Percentiles rank a stretch among this genome's conserved stretches.
Conservation (phyloP, 2,888 invertebrate genomes). For the Hofmannophila pseudospretella region DNA sequence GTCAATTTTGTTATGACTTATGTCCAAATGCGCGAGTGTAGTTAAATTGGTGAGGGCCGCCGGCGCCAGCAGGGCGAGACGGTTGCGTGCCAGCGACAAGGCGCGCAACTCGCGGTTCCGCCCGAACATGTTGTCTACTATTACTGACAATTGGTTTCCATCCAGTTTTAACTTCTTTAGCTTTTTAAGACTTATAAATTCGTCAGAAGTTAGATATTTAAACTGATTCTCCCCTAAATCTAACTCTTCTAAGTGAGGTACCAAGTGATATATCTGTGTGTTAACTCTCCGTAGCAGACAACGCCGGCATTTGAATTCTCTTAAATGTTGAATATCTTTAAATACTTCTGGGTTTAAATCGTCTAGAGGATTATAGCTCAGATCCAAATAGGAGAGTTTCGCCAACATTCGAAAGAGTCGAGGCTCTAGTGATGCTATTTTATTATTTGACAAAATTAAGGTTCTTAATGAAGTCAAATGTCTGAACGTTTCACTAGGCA, state of each 20-base stretch:
- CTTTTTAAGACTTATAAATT: slow-evolving; percentile 83
- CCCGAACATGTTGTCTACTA: slow-evolving; percentile 84
- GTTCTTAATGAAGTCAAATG: slow-evolving; percentile 83
- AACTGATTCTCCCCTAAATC: slow-evolving; percentile 88
- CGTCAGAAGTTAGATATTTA: slow-evolving; percentile 84
- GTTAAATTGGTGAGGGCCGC: slow-evolving; percentile 85
- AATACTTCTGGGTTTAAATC: slow-evolving; percentile 88
- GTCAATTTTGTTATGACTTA: slow-evolving; percentile 86
- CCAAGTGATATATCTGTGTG: slow-evolving; percentile 86
- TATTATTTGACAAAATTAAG: slow-evolving; percentile 82
- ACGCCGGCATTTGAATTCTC: slow-evolving; percentile 83
- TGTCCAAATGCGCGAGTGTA: slow-evolving; percentile 82
- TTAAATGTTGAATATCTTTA: slow-evolving; percentile 85
- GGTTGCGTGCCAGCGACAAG: slow-evolving; percentile 83
- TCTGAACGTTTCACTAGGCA: slow-evolving; percentile 86
- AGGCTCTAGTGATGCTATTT: slow-evolving; percentile 82
- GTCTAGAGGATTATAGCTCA: slow-evolving; percentile 85
- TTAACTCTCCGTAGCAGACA: slow-evolving; percentile 86
- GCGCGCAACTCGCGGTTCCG: slow-evolving; percentile 73
- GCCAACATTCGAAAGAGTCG: slow-evolving; percentile 85
- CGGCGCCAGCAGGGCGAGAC: slow-evolving; percentile 85
- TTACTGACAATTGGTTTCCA: slow-evolving; percentile 86
- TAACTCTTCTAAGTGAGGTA: slow-evolving; percentile 83
- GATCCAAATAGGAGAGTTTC: slow-evolving; percentile 83
- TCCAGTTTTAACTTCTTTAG: slow-evolving; percentile 82